Percentiles rank a stretch among this genome's conserved stretches.
Evolutionary conservation across 2,888 invertebrate species (phyloP).

Genomic region (Melipona bicolor): DNA sequence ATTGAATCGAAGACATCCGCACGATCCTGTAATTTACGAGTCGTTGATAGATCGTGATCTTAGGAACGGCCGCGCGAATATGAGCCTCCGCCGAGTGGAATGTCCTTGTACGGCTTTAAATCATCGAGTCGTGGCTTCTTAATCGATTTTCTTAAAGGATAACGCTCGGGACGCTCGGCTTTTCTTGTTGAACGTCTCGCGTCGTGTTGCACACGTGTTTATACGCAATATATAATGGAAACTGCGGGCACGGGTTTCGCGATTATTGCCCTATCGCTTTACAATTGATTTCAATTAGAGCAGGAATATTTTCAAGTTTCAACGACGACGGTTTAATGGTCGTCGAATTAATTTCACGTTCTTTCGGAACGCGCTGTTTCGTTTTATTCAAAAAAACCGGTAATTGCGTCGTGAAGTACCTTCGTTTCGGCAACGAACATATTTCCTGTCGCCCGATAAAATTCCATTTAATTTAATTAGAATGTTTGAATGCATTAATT

Average conservation of each 20-base stretch:
- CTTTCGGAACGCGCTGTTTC: neutral
- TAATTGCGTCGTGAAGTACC: too few relatives aligned
- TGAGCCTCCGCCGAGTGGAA: neutral
- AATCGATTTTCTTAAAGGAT: conserved; percentile 1
- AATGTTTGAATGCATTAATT: too few relatives aligned
- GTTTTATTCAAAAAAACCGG: neutral
- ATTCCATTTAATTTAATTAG: too few relatives aligned
- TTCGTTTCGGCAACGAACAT: too few relatives aligned
- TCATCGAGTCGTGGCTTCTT: conserved; percentile 17
- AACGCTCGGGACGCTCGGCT: neutral
- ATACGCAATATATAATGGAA: neutral
- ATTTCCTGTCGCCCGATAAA: too few relatives aligned
- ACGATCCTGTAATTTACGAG: conserved; percentile 30
- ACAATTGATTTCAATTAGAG: conserved; percentile 4
- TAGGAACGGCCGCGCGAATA: conserved; percentile 10
- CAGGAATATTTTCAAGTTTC: neutral
- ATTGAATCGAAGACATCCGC: conserved; percentile 36
- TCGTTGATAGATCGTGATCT: conserved; percentile 30
- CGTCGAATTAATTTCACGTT: neutral
- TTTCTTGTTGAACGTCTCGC: neutral
- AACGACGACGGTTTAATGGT: neutral
- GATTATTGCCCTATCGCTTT: neutral
- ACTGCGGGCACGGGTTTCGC: neutral
- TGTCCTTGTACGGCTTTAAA: conserved; percentile 10
- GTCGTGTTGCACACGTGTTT: neutral